Evolutionary conservation across 2,888 invertebrate species (phyloP).

Genomic region (Protophormia terraenovae): DNA sequence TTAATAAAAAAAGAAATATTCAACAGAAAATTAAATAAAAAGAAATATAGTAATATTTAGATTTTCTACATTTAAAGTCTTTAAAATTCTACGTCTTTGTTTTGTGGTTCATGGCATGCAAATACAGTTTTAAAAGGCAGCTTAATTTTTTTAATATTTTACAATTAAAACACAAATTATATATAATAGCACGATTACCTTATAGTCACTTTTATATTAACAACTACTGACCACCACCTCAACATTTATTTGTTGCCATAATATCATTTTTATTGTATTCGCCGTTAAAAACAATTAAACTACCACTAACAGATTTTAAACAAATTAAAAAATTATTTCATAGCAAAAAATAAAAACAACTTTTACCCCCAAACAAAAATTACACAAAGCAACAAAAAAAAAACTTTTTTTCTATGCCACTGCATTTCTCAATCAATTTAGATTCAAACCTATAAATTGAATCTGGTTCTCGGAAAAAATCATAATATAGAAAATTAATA

Average conservation of each 20-base stretch:
- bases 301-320: not conserved
- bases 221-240: conserved; percentile 10
- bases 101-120: not conserved
- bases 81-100: not conserved
- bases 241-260: not conserved
- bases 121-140: conserved; percentile 2
- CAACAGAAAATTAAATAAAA: too few species aligned
- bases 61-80: too few species aligned
- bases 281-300: not conserved
- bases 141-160: not conserved
- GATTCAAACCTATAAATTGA: too few species aligned
- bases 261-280: not conserved
- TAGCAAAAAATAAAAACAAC: conserved; percentile 23
- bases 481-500: too few species aligned
- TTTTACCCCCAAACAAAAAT: conserved; percentile 42
- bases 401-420: too few species aligned
- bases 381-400: too few species aligned
- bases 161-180: conserved; percentile 44
- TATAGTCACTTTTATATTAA: not conserved
- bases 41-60: too few species aligned
- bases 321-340: conserved; percentile 20
- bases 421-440: too few species aligned
- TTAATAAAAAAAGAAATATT: too few species aligned
- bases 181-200: conserved; percentile 34
- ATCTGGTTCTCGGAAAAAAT: too few species aligned